Percentiles rank a stretch among this genome's conserved stretches.
Conservation (phyloP, 2,113 vertebrate species). For the Marmota flaviventris region DNA sequence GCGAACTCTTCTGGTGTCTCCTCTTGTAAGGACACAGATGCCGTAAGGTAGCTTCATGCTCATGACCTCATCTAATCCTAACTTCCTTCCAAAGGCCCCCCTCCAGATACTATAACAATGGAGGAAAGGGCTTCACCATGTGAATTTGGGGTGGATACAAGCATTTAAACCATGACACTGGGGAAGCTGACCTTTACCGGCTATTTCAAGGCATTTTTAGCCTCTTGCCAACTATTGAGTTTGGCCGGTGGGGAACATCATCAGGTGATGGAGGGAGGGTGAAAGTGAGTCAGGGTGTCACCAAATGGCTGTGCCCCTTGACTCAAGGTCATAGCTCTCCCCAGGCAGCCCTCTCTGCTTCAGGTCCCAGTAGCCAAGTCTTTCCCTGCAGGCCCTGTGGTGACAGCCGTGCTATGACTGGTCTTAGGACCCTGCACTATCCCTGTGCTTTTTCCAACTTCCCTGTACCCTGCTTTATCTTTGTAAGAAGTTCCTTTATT, state of each 20-base stretch:
- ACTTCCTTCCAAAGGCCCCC: background rate
- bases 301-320: background rate
- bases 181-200: background rate
- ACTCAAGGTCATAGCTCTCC: background rate
- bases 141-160: background rate
- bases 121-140: background rate
- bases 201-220: background rate
- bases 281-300: background rate
- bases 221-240: background rate
- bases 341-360: background rate
- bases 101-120: background rate
- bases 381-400: background rate
- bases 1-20: background rate
- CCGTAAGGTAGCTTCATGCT: background rate
- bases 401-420: accelerated
- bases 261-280: background rate
- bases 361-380: no score
- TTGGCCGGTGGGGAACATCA: background rate
- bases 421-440: background rate
- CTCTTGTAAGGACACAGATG: background rate
- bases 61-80: background rate
- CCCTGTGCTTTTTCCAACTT: background rate
- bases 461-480: background rate
- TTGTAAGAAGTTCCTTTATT: background rate
- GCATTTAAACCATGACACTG: background rate